These are phyloP conservation scores for Brenthis ino DNA, from an alignment of 2,888 invertebrate genomes.

Conservation along the genomic window DNA sequence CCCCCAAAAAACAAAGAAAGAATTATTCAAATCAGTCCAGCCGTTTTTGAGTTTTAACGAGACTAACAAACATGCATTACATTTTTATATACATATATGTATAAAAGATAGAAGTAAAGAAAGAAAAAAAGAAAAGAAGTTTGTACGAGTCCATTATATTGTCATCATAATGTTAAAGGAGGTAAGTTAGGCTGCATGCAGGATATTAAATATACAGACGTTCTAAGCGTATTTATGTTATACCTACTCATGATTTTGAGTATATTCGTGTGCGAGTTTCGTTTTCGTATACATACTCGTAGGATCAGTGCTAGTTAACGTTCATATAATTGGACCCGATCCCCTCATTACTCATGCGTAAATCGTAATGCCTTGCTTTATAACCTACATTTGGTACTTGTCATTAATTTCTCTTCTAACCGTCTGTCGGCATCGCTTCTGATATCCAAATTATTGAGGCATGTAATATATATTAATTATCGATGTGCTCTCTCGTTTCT, in stretches of 20 bases:
- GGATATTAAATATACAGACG: too few species aligned
- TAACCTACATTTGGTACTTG: slow-evolving; percentile 20
- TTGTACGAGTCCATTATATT: too few species aligned
- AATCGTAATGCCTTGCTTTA: slow-evolving; percentile 16
- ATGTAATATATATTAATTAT: slow-evolving; percentile 1
- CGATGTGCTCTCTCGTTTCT: too few species aligned
- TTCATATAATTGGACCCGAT: slow-evolving; percentile 55
- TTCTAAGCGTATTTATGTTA: not conserved
- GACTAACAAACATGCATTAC: too few species aligned
- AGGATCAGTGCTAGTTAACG: slow-evolving; percentile 40
- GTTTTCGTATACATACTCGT: not conserved
- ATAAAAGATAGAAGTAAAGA: too few species aligned
- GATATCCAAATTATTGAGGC: slow-evolving; percentile 9
- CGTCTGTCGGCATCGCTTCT: slow-evolving; percentile 3
- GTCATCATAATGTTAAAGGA: too few species aligned
- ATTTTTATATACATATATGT: too few species aligned
- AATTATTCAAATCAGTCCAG: too few species aligned
- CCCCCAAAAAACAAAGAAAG: too few species aligned
- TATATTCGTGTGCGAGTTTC: not conserved
- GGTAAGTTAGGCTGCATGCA: too few species aligned
- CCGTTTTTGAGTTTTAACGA: too few species aligned
- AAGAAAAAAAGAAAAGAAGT: too few species aligned
- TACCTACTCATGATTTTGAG: not conserved
- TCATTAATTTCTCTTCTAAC: slow-evolving; percentile 17
- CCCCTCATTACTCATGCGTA: slow-evolving; percentile 48